phyloP scores from a whole-genome alignment of 1,140 invertebrate species.

The Homalodisca vitripennis region DNA sequence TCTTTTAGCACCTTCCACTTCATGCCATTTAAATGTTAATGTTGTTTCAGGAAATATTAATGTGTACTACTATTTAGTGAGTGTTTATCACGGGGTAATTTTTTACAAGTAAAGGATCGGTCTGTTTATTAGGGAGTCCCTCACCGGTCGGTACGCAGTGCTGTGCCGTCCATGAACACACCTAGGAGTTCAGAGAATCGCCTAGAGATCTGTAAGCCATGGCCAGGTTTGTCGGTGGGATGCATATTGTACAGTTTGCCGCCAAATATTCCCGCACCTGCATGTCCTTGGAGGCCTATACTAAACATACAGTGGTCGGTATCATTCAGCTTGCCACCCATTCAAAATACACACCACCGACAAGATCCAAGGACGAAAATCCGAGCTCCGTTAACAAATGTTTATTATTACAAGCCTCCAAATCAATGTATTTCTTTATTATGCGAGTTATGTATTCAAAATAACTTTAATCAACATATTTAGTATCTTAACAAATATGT shows the following conservation, averaged over 20 bases:
- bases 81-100: too few relatives aligned
- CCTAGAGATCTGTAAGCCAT: conserved; percentile 30
- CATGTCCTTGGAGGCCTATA: not conserved
- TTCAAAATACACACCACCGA: conserved; percentile 27
- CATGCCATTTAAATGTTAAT: too few relatives aligned
- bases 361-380: conserved; percentile 35
- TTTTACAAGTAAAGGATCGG: not conserved
- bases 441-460: too few relatives aligned
- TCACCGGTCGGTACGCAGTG: not conserved
- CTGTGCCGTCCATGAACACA: too few relatives aligned
- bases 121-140: not conserved
- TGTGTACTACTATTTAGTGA: too few relatives aligned
- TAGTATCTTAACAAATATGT: too few relatives aligned
- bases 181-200: conserved; percentile 23
- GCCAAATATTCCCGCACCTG: not conserved
- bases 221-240: conserved; percentile 17
- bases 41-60: too few relatives aligned
- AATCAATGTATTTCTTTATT: too few relatives aligned
- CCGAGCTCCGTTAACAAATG: conserved; percentile 34
- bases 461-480: too few relatives aligned
- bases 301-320: not conserved
- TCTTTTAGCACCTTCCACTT: too few relatives aligned
- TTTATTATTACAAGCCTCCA: too few relatives aligned
- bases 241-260: conserved; percentile 14
- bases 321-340: conserved; percentile 2